Base-by-base conservation (phyloP, 2,797 vertebrate species). In the Enteromius paludinosus region DNA sequence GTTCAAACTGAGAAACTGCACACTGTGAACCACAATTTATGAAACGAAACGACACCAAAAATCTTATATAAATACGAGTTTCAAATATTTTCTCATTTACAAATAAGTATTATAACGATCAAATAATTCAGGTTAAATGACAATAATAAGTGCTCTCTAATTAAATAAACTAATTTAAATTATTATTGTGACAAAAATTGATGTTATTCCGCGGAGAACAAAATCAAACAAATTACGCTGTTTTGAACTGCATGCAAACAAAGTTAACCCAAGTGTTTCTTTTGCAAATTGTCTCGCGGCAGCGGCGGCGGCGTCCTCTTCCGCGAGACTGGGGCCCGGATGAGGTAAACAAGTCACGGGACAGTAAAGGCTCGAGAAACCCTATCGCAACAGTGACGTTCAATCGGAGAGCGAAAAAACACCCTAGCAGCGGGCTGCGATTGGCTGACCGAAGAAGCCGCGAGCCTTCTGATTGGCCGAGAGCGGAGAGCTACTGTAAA, bases 381-480 rank as follows among this genome's bases (percentile, higher is more conserved):
- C 70, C 66, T 84, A 86, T 81, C 87, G 89, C 87, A 90, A 88
- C 89, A 88, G 87, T 87, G 87, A 90, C 87, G 89, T 90, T 33
- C 15, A 15, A 79, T n/a, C 47, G 81, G 41, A 80, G 28, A 82
- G 71, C 61, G 76, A 71, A 35, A 80, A 85, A 78, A 84, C 84
- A 85, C 76, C 87, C 83, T 86, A 90, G 87, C 84, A 89, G 79
- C 85, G 79, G 43, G 2, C 17, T 43, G 14, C 47, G 71, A 90
- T 89, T 90, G 89, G 89, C 74, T 74, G 14, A 14, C 11, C 15
- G 11, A 15, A 33, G 68, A 14, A 54, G 83, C 18, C 66, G 45
- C 52, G 3, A 14, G 41, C 72, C 47, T 5, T 12, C 54, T 78
- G 81, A 90, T 90, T 90, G 89, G 89, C 45, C 78, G 49, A 47